Base-by-base conservation (phyloP, 1,140 invertebrate genomes). In the Pseudomyrmex dendroicus region DNA sequence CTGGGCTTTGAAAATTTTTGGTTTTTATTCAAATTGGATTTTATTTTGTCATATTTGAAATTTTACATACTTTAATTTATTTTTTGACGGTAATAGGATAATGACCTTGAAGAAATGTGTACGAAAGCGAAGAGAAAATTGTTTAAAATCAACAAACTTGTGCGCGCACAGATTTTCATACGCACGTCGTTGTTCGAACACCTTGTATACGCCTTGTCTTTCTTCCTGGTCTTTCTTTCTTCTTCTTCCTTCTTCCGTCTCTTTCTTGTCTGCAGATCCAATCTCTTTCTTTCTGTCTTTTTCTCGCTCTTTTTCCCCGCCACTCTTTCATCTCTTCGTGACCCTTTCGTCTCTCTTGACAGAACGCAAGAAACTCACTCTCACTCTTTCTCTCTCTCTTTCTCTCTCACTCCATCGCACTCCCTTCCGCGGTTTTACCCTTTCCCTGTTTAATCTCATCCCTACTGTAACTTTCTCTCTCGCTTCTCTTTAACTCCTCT, bases 341-440 rank as follows among this genome's bases (percentile, higher is more conserved):
- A 25, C 57, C 25, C 56, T 82, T 73, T 22, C 56, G 25, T 56
- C 56, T 0, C 35, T 54, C 13, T 63, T 61, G 57, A 62, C 22
- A 62, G 66, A 46, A 73, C 17, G 22, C 17, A 78, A 17, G 8
- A 62, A 70, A 59, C 20, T 44, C 46, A 7, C 15, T 52, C 73
- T 82, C 57, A 4, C 70, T 35, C 12, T 72, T 15, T 44, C 46
- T 4, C 15, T 52, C 63, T 82, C 57, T 5, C 70, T 63, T 3
- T 54, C 48, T 82, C 48, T 63, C 63, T 74, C 57, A 20, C 57
- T 82, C 9, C 20, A 57, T 80, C 35, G 54, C 76, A 50, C 56
- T 80, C 12, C 52, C 22, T 70, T 72, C 20, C 44, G 54, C 76
- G 46, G 44, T 12, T 15, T 72, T 70, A 50, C 54, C 44, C 44